Conservation (phyloP, 2,797 vertebrate species). For the Brachyrhaphis roseni region DNA sequence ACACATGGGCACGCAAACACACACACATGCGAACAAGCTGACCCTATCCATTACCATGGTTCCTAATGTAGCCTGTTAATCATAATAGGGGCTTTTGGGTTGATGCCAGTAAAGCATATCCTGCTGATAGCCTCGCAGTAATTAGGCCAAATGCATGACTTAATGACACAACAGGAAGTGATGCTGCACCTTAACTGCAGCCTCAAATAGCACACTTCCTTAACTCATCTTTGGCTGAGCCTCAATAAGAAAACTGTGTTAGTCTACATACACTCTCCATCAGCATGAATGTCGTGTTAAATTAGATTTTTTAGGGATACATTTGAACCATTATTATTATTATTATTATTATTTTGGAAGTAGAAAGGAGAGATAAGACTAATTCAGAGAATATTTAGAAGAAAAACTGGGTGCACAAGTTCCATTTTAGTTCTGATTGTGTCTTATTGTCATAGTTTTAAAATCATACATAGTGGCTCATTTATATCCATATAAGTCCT, state of each 20-base stretch:
- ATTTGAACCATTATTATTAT: neutral
- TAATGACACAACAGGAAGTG: constrained; percentile 72
- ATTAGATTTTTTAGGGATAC: neutral
- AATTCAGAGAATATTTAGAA: neutral
- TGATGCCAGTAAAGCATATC: constrained; percentile 56
- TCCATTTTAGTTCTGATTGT: neutral
- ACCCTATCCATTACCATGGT: constrained; percentile 71
- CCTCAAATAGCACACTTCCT: constrained; percentile 51
- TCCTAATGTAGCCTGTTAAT: constrained; percentile 78
- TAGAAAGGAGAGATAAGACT: neutral
- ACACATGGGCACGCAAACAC: constrained; percentile 28
- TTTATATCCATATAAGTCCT: neutral
- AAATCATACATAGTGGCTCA: neutral
- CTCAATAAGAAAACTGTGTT: constrained; percentile 19
- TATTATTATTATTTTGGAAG: neutral
- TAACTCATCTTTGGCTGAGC: constrained; percentile 19
- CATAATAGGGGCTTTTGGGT: constrained; percentile 64
- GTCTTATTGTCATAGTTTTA: neutral
- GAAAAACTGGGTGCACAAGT: neutral
- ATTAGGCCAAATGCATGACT: constrained; percentile 55
- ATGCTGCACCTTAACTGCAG: constrained; percentile 40
- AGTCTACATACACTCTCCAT: neutral
- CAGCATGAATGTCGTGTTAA: neutral
- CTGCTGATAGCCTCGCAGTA: constrained; percentile 54
- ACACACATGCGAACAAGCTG: constrained; percentile 40